phyloP scores from a whole-genome alignment of 2,888 invertebrate genomes.

The Dione juno region DNA sequence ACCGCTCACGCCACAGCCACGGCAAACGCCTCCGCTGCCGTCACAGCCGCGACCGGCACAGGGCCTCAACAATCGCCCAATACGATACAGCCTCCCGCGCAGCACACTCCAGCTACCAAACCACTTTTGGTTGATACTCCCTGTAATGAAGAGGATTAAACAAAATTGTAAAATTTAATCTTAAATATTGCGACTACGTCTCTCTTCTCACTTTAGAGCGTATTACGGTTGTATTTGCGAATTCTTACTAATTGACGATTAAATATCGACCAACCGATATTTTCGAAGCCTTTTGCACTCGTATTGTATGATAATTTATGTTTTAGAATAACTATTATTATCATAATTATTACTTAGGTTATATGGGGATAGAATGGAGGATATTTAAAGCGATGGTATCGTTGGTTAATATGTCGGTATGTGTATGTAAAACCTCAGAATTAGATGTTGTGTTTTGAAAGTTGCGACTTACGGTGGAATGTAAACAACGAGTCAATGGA shows the following conservation, averaged over 20 bases:
- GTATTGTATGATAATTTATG: slow-evolving; percentile 72
- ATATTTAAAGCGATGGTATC: slow-evolving; percentile 74
- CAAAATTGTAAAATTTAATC: slow-evolving; percentile 5
- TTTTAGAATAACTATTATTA: slow-evolving; percentile 57
- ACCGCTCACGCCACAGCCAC: slow-evolving; percentile 76
- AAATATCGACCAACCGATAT: slow-evolving; percentile 58
- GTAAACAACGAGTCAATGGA: slow-evolving; percentile 60
- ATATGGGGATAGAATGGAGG: slow-evolving; percentile 76
- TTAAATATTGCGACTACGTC: slow-evolving; percentile 49
- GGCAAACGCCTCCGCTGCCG: slow-evolving; percentile 64
- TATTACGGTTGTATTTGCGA: slow-evolving; percentile 36
- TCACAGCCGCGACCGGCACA: slow-evolving; percentile 53
- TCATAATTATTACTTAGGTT: slow-evolving; percentile 63
- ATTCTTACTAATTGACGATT: slow-evolving; percentile 42
- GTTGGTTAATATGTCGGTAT: slow-evolving; percentile 74
- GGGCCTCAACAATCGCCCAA: slow-evolving; percentile 64
- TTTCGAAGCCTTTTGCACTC: slow-evolving; percentile 73
- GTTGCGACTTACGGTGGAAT: slow-evolving; percentile 64
- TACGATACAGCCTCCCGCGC: slow-evolving; percentile 59
- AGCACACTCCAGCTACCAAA: slow-evolving; percentile 66
- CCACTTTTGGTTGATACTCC: slow-evolving; percentile 77
- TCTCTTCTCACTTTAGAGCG: slow-evolving; percentile 38
- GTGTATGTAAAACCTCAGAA: slow-evolving; percentile 61
- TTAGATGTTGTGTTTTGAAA: slow-evolving; percentile 66
- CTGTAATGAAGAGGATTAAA: slow-evolving; percentile 76